These are phyloP conservation scores for Tragelaphus scriptus DNA, from an alignment of 2,113 vertebrate species.

Conservation along the genomic window DNA sequence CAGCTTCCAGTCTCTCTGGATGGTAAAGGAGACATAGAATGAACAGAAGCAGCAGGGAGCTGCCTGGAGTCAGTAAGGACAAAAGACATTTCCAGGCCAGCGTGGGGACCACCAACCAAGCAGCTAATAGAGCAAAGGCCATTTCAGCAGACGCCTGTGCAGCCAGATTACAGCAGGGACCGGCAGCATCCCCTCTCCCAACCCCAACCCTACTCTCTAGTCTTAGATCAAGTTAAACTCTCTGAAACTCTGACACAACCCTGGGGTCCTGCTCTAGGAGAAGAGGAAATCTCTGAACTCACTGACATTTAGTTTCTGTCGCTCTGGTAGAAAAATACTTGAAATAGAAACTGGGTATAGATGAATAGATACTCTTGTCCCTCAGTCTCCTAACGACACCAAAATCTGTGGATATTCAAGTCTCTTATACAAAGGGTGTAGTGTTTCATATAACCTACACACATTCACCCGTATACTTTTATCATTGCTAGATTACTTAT, in stretches of 20 bases:
- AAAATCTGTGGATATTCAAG: not conserved
- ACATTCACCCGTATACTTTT: not conserved
- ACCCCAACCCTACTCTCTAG: not conserved
- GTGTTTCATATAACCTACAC: not conserved
- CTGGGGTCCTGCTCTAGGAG: not conserved
- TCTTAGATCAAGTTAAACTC: not conserved
- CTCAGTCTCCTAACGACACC: not conserved
- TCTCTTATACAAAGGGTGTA: not conserved
- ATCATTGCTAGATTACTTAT: not conserved
- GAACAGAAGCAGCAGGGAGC: not conserved
- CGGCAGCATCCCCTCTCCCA: not conserved
- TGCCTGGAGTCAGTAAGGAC: not conserved
- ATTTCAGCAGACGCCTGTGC: not conserved
- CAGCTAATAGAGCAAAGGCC: not conserved
- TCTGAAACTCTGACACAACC: not conserved
- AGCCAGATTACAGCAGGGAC: not conserved
- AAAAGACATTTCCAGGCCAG: not conserved
- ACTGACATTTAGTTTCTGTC: not conserved
- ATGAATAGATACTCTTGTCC: not conserved
- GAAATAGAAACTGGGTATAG: not conserved
- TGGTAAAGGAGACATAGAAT: not conserved
- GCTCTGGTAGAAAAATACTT: not conserved
- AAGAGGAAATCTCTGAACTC: not conserved
- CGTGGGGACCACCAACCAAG: not conserved
- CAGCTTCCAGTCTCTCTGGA: not conserved